Evolutionary conservation across 2,888 invertebrate genomes (phyloP).

Genomic region (Hirtodrosophila histrioides): DNA sequence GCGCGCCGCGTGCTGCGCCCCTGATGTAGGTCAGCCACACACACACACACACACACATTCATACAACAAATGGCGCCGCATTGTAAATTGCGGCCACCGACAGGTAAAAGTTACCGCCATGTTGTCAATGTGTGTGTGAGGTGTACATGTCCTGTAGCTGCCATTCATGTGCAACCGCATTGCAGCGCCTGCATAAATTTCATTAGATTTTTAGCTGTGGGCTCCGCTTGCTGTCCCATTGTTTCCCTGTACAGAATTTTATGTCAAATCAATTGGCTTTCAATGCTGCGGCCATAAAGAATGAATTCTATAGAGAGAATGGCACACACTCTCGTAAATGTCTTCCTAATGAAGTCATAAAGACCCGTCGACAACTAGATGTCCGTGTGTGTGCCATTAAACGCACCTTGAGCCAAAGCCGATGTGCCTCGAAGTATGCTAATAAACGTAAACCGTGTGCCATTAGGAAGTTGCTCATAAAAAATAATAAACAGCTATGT

Average conservation of each 20-base stretch:
- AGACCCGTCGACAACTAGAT: constrained; percentile 67
- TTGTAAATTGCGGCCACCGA: constrained; percentile 61
- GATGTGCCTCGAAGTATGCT: constrained; percentile 69
- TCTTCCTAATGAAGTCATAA: constrained; percentile 72
- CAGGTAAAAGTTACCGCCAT: constrained; percentile 69
- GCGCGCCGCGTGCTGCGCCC: constrained; percentile 14
- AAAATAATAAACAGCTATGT: constrained; percentile 30
- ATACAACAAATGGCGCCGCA: constrained; percentile 39
- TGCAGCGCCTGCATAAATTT: constrained; percentile 78
- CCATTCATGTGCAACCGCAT: constrained; percentile 70
- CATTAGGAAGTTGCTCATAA: constrained; percentile 66
- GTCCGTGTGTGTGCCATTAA: constrained; percentile 51
- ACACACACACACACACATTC: constrained; percentile 21
- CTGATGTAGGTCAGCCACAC: constrained; percentile 7
- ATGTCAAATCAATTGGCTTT: constrained; percentile 74
- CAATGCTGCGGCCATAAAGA: constrained; percentile 33
- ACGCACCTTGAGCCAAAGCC: constrained; percentile 51
- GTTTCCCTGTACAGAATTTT: constrained; percentile 42
- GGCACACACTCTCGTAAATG: constrained; percentile 54
- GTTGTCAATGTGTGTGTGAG: constrained; percentile 20
- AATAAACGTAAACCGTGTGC: constrained; percentile 71
- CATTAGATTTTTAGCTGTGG: constrained; percentile 72
- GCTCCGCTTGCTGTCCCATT: constrained; percentile 44
- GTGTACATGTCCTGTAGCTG: constrained; percentile 49
- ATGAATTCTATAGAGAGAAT: background rate